These are phyloP conservation scores for Diabrotica virgifera DNA, from an alignment of 1,140 invertebrate species.

Conservation along the genomic window DNA sequence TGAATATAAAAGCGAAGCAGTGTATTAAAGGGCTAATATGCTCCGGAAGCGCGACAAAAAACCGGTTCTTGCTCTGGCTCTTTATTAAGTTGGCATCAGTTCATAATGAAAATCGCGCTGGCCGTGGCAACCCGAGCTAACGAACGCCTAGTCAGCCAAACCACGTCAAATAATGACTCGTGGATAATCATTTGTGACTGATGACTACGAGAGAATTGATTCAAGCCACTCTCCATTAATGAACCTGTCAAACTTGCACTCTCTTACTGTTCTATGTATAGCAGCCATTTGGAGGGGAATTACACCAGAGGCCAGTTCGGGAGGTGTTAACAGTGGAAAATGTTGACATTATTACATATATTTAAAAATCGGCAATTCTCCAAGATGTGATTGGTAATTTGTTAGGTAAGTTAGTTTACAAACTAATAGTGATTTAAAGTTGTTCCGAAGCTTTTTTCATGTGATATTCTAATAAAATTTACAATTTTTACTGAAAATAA, in stretches of 20 bases:
- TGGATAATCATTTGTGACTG: slow-evolving; percentile 36
- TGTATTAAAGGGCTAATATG: slow-evolving; percentile 14
- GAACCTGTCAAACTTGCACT: slow-evolving; percentile 21
- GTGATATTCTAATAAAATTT: no score
- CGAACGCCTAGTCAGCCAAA: slow-evolving; percentile 32
- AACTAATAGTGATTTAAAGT: no score
- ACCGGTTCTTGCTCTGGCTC: slow-evolving; percentile 4
- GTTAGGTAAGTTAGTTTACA: no score
- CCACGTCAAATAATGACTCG: slow-evolving; percentile 30
- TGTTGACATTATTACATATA: no score
- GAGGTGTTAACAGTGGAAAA: no score
- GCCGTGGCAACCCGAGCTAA: slow-evolving; percentile 18
- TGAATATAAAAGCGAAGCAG: slow-evolving; percentile 8
- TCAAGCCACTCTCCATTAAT: slow-evolving; percentile 36
- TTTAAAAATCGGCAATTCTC: no score
- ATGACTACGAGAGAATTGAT: slow-evolving; percentile 35
- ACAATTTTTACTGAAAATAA: no score
- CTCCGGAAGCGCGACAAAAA: neutral
- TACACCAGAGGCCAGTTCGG: neutral
- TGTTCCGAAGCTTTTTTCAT: no score
- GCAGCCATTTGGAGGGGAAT: neutral
- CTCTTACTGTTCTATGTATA: neutral
- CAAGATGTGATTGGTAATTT: no score
- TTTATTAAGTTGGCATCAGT: slow-evolving; percentile 20
- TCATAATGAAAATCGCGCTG: neutral